phyloP scores from a whole-genome alignment of 2,888 invertebrate genomes.

The Stenolophus ochropezus region DNA sequence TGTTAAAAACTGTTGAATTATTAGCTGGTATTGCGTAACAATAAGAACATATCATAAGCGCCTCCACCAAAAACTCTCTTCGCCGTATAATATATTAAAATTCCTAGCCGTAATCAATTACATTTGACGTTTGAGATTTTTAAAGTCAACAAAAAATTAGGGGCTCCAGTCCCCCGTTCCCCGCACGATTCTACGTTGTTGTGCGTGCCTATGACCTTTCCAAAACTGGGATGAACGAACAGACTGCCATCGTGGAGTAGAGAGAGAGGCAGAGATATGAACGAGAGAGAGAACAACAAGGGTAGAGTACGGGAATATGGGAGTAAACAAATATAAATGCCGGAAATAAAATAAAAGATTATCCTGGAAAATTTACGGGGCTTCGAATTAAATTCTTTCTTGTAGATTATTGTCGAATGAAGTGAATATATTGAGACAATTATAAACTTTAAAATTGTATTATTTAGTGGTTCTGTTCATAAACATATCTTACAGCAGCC shows the following conservation, averaged over 20 bases:
- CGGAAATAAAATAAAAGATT: background rate
- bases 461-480: too few relatives aligned
- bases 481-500: too few relatives aligned
- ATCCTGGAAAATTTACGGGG: background rate
- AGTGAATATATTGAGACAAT: too few relatives aligned
- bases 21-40: too few relatives aligned
- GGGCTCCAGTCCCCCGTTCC: background rate
- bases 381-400: background rate
- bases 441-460: too few relatives aligned
- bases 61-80: too few relatives aligned
- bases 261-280: background rate
- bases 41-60: too few relatives aligned
- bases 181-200: background rate
- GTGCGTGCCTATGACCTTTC: slow-evolving; percentile 28
- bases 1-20: too few relatives aligned
- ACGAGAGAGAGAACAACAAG: background rate
- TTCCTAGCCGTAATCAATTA: background rate
- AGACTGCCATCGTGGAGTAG: background rate
- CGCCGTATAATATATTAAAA: background rate
- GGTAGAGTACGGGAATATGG: background rate
- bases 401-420: background rate
- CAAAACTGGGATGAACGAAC: slow-evolving; percentile 14
- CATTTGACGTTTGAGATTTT: background rate
- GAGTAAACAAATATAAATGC: background rate
- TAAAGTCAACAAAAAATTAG: background rate